Base-by-base conservation (phyloP, 2,797 vertebrate species). In the Distichodus sexfasciatus region DNA sequence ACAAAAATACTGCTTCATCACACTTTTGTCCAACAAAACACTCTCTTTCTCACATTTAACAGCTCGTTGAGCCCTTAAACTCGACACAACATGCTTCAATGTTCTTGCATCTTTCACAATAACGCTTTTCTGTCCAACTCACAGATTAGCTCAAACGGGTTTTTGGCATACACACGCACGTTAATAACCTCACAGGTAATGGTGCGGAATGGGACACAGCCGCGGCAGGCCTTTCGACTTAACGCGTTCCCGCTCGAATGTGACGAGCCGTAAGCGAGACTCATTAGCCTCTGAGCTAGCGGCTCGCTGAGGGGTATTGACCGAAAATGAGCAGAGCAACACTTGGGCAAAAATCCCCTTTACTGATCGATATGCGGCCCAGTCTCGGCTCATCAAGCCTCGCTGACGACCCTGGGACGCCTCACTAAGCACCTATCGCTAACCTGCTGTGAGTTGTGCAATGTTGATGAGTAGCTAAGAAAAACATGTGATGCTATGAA, bases 241-340 rank as follows among this genome's bases (percentile, higher is more conserved):
- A 46, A 48, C n/a, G 50, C 58, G 68, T 63, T 43, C 17, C 29
- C 48, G 35, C 21, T 23, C 46, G 71, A 74, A 77, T 71, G 47
- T 68, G 24, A 71, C 60, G 53, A 79, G 74, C 72, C 60, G 73
- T 79, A 74, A 71, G 47, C 40, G 67, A 43, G 67, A 57, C 71
- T 71, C 77, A 76, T 79, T 79, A 79, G 57, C 53, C 38, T 23
- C 70, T 7, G 26, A 15, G 5, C 64, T 33, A 46, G 33, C 63
- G 51, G 41, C 67, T 48, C 28, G 46, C 26, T 50, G 41, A 59
- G 48, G 58, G 54, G 71, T 68, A 71, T 74, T 53, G 71, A 74
- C 60, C 71, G 19, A 31, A 71, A 68, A 53, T 26, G 60, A 71
- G 67, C 57, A 29, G 63, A 66, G 71, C 66, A 67, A 47, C 40